phyloP scores from a whole-genome alignment of 2,888 invertebrate genomes.

The Thera britannica region DNA sequence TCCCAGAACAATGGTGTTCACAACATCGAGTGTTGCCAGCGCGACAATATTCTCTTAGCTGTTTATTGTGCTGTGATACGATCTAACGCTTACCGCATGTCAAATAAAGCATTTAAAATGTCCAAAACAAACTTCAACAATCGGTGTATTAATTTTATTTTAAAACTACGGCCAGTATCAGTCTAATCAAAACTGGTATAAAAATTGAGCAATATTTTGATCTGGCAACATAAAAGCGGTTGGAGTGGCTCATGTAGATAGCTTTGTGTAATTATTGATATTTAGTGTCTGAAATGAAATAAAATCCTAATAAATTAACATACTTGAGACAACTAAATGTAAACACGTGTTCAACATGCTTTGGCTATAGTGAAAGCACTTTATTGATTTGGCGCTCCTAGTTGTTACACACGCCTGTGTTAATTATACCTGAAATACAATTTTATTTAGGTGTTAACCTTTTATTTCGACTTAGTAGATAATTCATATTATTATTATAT shows the following conservation, averaged over 20 bases:
- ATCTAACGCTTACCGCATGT: conserved; percentile 30
- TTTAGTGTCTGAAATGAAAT: conserved; percentile 76
- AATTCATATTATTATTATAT: conserved; percentile 76
- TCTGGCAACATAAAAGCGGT: conserved; percentile 61
- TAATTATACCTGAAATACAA: conserved; percentile 64
- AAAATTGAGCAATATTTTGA: conserved; percentile 34
- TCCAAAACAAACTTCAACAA: conserved; percentile 12
- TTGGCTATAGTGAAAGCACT: conserved; percentile 65
- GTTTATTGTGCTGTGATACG: conserved; percentile 42
- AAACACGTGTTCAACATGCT: conserved; percentile 55
- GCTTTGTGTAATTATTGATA: conserved; percentile 83
- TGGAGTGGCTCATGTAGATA: conserved; percentile 83
- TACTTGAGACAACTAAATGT: conserved; percentile 58
- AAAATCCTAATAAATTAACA: conserved; percentile 57
- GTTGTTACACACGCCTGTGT: conserved; percentile 60
- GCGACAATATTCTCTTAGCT: conserved; percentile 48
- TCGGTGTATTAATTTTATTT: conserved; percentile 27
- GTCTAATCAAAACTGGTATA: conserved; percentile 37
- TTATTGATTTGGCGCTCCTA: conserved; percentile 68
- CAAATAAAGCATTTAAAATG: conserved; percentile 16
- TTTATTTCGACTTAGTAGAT: conserved; percentile 69
- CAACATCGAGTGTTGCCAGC: conserved; percentile 65
- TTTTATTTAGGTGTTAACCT: conserved; percentile 51
- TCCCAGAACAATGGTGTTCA: conserved; percentile 70
- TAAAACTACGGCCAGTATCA: conserved; percentile 28